Evolutionary conservation across 2,113 vertebrate genomes (phyloP), one percentile per base, ranked within the genome.

Genomic region (Protobothrops mucrosquamatus): DNA sequence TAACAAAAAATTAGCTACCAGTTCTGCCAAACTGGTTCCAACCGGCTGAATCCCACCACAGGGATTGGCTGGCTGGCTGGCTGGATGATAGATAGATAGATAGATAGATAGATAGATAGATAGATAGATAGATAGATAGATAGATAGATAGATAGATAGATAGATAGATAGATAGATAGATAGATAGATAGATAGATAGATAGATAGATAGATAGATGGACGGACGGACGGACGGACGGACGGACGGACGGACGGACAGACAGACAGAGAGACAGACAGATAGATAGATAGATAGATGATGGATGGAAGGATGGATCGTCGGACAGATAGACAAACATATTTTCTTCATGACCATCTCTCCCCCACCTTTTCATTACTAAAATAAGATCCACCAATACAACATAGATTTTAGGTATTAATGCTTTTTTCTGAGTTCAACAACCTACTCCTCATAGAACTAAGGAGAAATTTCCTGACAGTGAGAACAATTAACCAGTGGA

Each of bases 21-120:
- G 48, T 51, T 51, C 48, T 51, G 48, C 8, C 8, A 51, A 51
- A 9, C 48, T 9, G 48, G 8, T 51, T 51, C 48, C 48, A 51
- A 51, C 48, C 8, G 1, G 48, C 8, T 51, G 48, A 51, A 51
- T 51, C 48, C 48, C 1, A 51, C 48, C 48, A 1, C 48, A n/a
- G n/a, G 9, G 48, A 7, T 0, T 48, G 46, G 6, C 5, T 48
- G 46, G 6, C 5, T 48, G 48, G 6, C 6, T 48, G 48, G 48
- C 6, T 0, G 48, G 6, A 1, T 8, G 5, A 7, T 48, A 1
- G 48, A 7, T 48, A 0, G 46, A 48, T 48, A 48, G 46, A 6
- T 48, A 48, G 46, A 6, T 48, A 26, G 59, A 3, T 10, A 61
- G 57, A 26, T 10, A 59, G 57, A 9, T 9, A 59, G 57, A 22